These are phyloP conservation scores for Sandelia bainsii DNA, from an alignment of 2,797 vertebrate species.

Conservation along the genomic window DNA sequence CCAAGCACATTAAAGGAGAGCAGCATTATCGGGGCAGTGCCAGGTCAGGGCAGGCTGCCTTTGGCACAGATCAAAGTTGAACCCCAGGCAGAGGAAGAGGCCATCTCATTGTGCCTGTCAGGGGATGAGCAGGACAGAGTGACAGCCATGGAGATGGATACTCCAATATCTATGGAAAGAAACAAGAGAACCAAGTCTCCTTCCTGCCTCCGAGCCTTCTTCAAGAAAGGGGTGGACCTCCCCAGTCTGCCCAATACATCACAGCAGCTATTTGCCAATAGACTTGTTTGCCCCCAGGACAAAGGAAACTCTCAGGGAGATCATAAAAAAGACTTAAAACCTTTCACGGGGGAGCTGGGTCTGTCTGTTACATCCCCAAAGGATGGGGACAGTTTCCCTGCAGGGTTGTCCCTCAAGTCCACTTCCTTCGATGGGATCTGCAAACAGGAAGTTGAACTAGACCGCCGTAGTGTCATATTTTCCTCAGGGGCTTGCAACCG, in stretches of 20 bases:
- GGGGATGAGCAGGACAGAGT: constrained; percentile 91
- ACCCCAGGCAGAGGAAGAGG: constrained; percentile 92
- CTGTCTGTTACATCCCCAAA: constrained; percentile 91
- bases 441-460: constrained; percentile 95
- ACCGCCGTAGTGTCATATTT: constrained; percentile 98
- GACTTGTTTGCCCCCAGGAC: constrained; percentile 91
- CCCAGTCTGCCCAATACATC: constrained; percentile 89
- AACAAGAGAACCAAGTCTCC: constrained; percentile 88
- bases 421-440: constrained; percentile 92
- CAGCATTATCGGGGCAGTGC: constrained; percentile 72
- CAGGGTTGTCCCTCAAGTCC: constrained; percentile 91
- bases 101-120: constrained; percentile 91
- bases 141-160: constrained; percentile 92
- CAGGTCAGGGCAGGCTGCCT: constrained; percentile 66
- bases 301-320: constrained; percentile 98
- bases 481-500: constrained; percentile 93
- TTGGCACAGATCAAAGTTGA: constrained; percentile 93
- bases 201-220: constrained; percentile 91
- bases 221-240: constrained; percentile 89
- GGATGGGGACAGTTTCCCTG: constrained; percentile 89
- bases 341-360: constrained; percentile 89
- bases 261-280: constrained; percentile 93
- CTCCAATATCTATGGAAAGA: constrained; percentile 82
- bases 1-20: constrained; percentile 95
- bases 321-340: constrained; percentile 94